These are phyloP conservation scores for Dilophus febrilis DNA, from an alignment of 2,888 invertebrate species.

Conservation along the genomic window DNA sequence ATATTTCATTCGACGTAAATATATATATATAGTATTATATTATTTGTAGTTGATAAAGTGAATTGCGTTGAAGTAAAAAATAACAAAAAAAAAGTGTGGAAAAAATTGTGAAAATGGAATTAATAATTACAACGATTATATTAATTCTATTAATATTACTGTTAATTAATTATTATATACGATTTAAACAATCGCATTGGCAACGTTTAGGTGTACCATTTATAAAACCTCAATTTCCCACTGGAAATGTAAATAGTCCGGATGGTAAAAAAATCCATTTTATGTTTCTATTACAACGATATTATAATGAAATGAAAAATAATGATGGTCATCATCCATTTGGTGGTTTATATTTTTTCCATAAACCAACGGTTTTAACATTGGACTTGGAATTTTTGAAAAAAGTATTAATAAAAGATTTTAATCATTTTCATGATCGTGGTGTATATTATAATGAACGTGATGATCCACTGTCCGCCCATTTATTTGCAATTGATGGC, in stretches of 20 bases:
- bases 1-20: too few relatives aligned
- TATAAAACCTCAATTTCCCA: conserved; percentile 8
- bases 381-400: conserved; percentile 23
- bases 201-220: conserved; percentile 7
- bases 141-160: neutral
- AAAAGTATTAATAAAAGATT: conserved; percentile 23
- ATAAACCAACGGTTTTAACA: conserved; percentile 20
- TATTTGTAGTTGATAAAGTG: too few relatives aligned
- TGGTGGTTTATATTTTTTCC: conserved; percentile 21
- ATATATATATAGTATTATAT: too few relatives aligned
- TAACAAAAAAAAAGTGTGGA: too few relatives aligned
- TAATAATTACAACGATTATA: neutral
- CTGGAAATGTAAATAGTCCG: conserved; percentile 7
- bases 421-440: conserved; percentile 22
- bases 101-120: too few relatives aligned
- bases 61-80: too few relatives aligned
- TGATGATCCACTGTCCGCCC: conserved; percentile 22
- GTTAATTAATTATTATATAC: neutral
- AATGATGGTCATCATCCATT: conserved; percentile 20
- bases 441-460: conserved; percentile 20
- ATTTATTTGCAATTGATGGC: conserved; percentile 24
- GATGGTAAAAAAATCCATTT: conserved; percentile 2
- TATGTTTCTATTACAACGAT: neutral
- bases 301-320: too few relatives aligned
- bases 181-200: conserved; percentile 7